Evolutionary conservation across 2,797 vertebrate species (phyloP).

Genomic region (Psittacula echo): DNA sequence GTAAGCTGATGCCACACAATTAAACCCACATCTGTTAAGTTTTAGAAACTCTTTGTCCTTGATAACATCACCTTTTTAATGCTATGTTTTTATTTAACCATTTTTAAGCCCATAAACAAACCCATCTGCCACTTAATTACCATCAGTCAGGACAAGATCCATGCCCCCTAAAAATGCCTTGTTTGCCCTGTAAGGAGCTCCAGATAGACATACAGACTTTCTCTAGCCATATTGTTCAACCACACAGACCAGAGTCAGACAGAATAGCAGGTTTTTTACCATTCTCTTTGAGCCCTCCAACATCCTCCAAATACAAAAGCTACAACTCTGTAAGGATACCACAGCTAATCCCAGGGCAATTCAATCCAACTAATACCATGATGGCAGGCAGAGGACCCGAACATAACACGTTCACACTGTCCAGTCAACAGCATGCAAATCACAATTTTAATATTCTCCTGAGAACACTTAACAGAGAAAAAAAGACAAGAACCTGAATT

Average conservation of each 20-base stretch:
- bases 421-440: not conserved
- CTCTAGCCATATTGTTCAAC: rapidly evolving
- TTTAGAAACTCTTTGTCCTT: constrained; percentile 9
- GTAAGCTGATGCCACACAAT: constrained; percentile 21
- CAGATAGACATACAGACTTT: not conserved
- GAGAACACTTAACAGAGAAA: not conserved
- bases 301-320: not conserved
- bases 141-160: not conserved
- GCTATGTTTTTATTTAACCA: not conserved
- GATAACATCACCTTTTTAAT: constrained; percentile 8
- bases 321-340: not conserved
- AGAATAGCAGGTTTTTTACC: not conserved
- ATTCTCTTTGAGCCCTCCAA: not conserved
- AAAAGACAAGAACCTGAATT: not conserved
- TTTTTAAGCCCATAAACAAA: not conserved
- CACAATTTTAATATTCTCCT: not conserved
- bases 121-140: not conserved
- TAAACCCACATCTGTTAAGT: constrained; percentile 8
- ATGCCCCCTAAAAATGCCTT: not conserved
- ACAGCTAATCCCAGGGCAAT: not conserved
- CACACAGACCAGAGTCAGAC: not conserved
- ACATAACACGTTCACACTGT: not conserved
- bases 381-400: not conserved
- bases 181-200: not conserved
- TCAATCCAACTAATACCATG: not conserved